Conservation (phyloP, 2,113 vertebrate species). For the Halichoerus grypus region DNA sequence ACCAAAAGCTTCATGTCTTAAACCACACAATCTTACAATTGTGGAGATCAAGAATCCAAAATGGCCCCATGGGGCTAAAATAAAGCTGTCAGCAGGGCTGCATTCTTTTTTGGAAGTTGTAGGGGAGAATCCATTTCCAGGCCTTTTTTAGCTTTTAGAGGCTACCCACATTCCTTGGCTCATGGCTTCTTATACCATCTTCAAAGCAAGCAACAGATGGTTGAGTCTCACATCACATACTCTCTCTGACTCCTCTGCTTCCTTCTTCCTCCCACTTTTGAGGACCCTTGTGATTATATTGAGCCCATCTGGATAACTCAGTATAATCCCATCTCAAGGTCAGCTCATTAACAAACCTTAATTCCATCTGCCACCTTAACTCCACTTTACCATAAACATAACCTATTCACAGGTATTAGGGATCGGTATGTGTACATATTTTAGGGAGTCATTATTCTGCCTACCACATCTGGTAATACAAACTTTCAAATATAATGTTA, state of each 20-base stretch:
- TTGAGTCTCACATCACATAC: no score
- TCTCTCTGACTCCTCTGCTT: not conserved
- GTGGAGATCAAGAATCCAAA: not conserved
- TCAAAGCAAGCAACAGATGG: no score
- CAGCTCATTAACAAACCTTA: not conserved
- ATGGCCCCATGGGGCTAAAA: not conserved
- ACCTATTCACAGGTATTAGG: no score
- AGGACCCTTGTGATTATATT: not conserved
- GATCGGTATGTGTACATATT: not conserved
- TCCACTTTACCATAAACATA: not conserved
- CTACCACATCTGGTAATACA: not conserved
- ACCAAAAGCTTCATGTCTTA: not conserved
- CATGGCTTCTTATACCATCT: not conserved
- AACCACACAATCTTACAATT: not conserved
- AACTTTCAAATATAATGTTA: not conserved
- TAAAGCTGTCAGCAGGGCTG: not conserved
- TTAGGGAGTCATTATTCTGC: not conserved
- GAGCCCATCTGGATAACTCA: not conserved
- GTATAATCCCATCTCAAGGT: not conserved
- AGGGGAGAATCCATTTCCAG: not conserved
- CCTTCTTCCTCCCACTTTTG: not conserved
- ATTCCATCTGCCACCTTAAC: not conserved
- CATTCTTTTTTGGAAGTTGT: not conserved
- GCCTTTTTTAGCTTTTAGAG: not conserved
- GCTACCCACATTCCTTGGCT: not conserved